Conservation (phyloP, 2,888 invertebrate species). For the Meliscaeva auricollis region DNA sequence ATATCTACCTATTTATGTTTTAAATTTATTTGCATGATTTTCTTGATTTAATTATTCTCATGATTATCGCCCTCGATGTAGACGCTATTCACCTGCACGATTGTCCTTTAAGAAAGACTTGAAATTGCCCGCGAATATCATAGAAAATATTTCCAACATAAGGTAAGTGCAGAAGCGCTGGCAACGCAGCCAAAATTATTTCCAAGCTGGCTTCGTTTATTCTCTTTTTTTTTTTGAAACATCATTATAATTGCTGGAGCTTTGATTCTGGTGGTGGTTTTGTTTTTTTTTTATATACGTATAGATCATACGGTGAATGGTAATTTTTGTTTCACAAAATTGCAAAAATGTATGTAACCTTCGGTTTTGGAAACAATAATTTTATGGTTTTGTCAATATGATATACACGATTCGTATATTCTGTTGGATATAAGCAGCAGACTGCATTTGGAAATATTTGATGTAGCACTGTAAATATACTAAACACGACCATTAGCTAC, state of each 20-base stretch:
- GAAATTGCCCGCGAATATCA: slow-evolving; percentile 90
- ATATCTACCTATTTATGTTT: slow-evolving; percentile 42
- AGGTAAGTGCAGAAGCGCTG: slow-evolving; percentile 86
- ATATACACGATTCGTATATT: too few species aligned
- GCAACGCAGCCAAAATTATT: slow-evolving; percentile 31
- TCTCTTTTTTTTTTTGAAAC: slow-evolving; percentile 32
- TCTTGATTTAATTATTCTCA: slow-evolving; percentile 75
- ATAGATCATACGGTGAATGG: slow-evolving; percentile 48
- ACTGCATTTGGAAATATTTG: too few species aligned
- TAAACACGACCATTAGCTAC: too few species aligned
- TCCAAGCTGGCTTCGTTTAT: slow-evolving; percentile 49
- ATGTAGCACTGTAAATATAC: too few species aligned
- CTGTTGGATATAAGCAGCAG: too few species aligned
- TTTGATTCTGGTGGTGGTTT: slow-evolving; percentile 44
- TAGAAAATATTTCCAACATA: slow-evolving; percentile 90
- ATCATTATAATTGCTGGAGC: slow-evolving; percentile 51
- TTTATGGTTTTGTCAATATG: too few species aligned
- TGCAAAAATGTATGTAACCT: slow-evolving; percentile 8
- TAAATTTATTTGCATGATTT: slow-evolving; percentile 70
- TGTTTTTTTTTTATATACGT: slow-evolving; percentile 32
- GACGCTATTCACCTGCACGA: slow-evolving; percentile 93
- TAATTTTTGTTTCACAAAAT: slow-evolving; percentile 19
- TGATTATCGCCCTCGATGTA: slow-evolving; percentile 84
- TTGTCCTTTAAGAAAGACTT: slow-evolving; percentile 93
- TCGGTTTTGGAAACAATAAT: neutral